These are phyloP conservation scores for Agriopis marginaria DNA, from an alignment of 2,888 invertebrate genomes.

Conservation along the genomic window DNA sequence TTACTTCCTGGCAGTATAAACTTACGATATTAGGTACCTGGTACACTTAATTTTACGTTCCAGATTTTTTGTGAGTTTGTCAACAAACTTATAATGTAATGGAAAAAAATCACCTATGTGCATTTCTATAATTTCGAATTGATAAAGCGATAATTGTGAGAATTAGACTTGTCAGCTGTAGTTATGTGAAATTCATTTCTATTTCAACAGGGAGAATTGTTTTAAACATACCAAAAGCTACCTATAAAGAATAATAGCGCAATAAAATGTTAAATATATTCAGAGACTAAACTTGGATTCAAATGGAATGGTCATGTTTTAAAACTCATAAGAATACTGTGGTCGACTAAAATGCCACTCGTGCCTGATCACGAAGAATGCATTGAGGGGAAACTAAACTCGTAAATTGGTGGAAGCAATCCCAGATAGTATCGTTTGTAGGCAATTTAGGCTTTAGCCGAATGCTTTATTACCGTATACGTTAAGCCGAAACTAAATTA, in stretches of 20 bases:
- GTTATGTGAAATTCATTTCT: conserved; percentile 51
- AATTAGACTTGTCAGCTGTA: conserved; percentile 12
- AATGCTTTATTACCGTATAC: conserved; percentile 61
- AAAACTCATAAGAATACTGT: conserved; percentile 76
- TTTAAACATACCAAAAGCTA: conserved; percentile 55
- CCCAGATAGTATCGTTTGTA: conserved; percentile 76
- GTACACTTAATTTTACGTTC: too few species aligned
- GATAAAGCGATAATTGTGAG: conserved; percentile 12
- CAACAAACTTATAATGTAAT: not conserved
- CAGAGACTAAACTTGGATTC: conserved; percentile 64
- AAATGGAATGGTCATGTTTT: conserved; percentile 80
- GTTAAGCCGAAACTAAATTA: conserved; percentile 53
- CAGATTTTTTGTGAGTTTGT: too few species aligned
- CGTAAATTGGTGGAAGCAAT: conserved; percentile 76
- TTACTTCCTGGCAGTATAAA: too few species aligned
- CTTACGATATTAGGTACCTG: too few species aligned
- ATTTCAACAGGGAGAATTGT: conserved; percentile 54
- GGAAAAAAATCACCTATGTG: not conserved
- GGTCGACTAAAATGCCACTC: conserved; percentile 73
- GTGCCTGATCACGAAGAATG: conserved; percentile 68
- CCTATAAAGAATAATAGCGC: conserved; percentile 70
- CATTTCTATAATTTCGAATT: conserved; percentile 1
- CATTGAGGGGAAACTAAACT: conserved; percentile 67
- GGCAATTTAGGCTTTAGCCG: conserved; percentile 67
- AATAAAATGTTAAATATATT: conserved; percentile 75